Evolutionary conservation across 2,888 invertebrate species (phyloP), one percentile per base, ranked within the genome.

Genomic region (Entomobrya proxima): DNA sequence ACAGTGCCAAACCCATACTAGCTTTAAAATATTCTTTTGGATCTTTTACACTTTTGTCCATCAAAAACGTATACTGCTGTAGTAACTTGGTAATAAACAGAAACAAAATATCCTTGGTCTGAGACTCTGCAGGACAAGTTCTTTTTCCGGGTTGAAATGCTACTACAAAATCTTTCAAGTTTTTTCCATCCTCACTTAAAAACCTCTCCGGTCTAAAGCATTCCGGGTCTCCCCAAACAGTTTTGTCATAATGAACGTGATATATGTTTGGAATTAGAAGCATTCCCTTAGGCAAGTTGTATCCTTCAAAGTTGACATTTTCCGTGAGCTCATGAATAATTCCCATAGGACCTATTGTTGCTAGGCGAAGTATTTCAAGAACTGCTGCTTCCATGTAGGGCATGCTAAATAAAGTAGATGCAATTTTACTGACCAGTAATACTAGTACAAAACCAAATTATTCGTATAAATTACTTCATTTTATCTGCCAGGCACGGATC

Each of bases 131-230:
- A 0, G 47, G 72, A 47, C 72, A 72, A 0, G 15, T 6, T 15
- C 72, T 24, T n/a, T 30, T 44, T 1, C 72, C 72, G 1, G 27
- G 2, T 44, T 44, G 47, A 27, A 72, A 72, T 47, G 72, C 47
- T 2, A 72, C 50, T 0, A 72, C 30, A 13, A n/a, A n/a, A 0
- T 50, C 72, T 27, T 50, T 44, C 15, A 47, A 21, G 9, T 37
- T 21, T 40, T 24, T 44, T 27, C 27, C 50, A 2, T 30, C 86
- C n/a, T n/a, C n/a, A n/a, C n/a, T n/a, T 9, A 90, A 61, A 50
- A 89, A 90, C 77, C 90, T 74, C 72, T 89, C 89, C 1, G 90
- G 90, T 52, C 88, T 79, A 55, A 90, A 89, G 9, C 61, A 80
- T 13, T 87, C 84, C 11, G 90, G 88, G 72, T 90, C 88, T 0